Evolutionary conservation across 2,113 vertebrate species (phyloP), one percentile per base, ranked within the genome.

Genomic region (Trogon melanurus): DNA sequence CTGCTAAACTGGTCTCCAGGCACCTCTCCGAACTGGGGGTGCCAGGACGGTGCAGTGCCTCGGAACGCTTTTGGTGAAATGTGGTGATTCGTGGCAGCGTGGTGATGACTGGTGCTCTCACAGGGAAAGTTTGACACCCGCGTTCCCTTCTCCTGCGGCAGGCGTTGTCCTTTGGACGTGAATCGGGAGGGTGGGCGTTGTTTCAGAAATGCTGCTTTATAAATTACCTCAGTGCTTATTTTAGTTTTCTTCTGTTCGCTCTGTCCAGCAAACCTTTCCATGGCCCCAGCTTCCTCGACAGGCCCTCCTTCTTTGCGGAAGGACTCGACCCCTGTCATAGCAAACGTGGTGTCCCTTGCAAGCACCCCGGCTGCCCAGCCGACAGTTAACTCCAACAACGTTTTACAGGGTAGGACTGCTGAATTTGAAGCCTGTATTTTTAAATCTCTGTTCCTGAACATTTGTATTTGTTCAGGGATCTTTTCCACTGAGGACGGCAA

Each of bases 261-360:
- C 89, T 93, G 85, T 94, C 75, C 96, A 98, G 97, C 97, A 97
- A 98, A 96, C 97, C 96, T 97, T 96, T 98, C 98, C 71, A 97
- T 96, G 97, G 84, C 97, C 84, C 97, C 98, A 93, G 95, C 98
- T 80, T 92, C 98, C 88, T 98, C 98, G 48, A 93, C 97, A 67
- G 98, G 97, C 36, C 97, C 98, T 54, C 97, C 98, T 85, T 94
- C 97, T 88, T 94, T 98, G 91, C 97, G 98, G 86, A 98, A 99
- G 90, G 98, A 99, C 95, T 98, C 98, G 45, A 99, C 99, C n/a
- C 99, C 99, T 13, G 98, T 99, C 85, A 99, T 99, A 94, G 99
- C 98, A 96, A 99, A 99, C 20, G 99, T 99, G 65, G 98, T 99
- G 60, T 99, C 99, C 5, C 98, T 99, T 21, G 99, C 99, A 19